Conservation (phyloP, 2,113 vertebrate genomes). For the Alouatta palliata region DNA sequence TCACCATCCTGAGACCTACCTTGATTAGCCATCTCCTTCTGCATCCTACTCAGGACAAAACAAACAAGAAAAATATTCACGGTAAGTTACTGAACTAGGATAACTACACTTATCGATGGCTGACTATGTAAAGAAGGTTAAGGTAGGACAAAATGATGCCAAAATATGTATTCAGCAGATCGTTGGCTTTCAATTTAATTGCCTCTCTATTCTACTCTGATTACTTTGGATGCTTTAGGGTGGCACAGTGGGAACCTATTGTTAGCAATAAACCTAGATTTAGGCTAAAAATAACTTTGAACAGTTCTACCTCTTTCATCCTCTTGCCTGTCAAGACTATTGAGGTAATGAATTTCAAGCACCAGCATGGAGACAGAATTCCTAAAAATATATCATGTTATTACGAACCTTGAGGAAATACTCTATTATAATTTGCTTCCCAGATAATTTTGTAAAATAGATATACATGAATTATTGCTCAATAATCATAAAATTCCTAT, state of each 20-base stretch:
- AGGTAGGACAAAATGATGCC: neutral
- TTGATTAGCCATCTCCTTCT: neutral
- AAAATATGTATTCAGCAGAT: slow-evolving; percentile 49
- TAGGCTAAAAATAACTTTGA: slow-evolving; percentile 63
- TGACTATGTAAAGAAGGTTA: neutral
- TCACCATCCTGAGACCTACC: neutral
- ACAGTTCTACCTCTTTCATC: slow-evolving; percentile 53
- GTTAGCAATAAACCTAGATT: slow-evolving; percentile 65
- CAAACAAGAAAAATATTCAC: neutral
- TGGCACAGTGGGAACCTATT: slow-evolving; percentile 45
- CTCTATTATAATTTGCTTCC: slow-evolving; percentile 75
- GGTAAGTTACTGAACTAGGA: neutral
- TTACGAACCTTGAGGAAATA: slow-evolving; percentile 69
- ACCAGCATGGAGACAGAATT: slow-evolving; percentile 42
- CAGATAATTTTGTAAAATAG: slow-evolving; percentile 72
- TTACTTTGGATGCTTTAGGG: slow-evolving; percentile 18
- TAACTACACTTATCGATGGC: neutral
- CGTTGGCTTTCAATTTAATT: slow-evolving; percentile 51
- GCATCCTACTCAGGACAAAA: neutral
- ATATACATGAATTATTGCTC: slow-evolving; percentile 70
- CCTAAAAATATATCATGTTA: slow-evolving; percentile 74
- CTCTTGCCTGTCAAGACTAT: slow-evolving; percentile 66
- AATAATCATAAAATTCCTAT: slow-evolving; percentile 78
- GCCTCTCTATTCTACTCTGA: slow-evolving; percentile 40
- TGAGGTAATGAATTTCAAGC: slow-evolving; percentile 56